phyloP scores from a whole-genome alignment of 53 echinoderm and acorn worm genomes.

The Crossaster papposus region DNA sequence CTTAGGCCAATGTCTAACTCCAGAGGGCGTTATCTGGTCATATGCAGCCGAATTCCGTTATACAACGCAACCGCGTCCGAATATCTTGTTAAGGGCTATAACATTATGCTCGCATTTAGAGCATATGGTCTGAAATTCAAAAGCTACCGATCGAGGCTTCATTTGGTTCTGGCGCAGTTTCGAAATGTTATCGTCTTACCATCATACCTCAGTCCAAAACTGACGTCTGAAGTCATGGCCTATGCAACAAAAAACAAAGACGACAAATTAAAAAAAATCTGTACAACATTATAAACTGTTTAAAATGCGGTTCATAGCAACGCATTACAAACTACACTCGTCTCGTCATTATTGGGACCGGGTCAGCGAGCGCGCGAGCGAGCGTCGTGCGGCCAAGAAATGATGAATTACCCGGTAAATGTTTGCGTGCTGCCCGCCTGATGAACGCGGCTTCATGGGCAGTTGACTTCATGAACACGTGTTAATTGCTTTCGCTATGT shows the following conservation, averaged over 20 bases:
- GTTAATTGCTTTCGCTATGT: not conserved
- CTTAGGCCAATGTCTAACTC: not conserved
- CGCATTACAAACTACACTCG: not conserved
- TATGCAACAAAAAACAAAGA: not conserved
- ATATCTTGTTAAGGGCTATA: too few relatives aligned
- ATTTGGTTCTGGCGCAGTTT: too few relatives aligned
- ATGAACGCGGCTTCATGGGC: constrained; percentile 2
- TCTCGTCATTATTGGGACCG: not conserved
- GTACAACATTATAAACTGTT: too few relatives aligned
- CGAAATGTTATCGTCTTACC: too few relatives aligned
- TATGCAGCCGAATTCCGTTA: not conserved
- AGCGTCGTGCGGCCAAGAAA: not conserved
- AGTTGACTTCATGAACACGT: constrained; percentile 23
- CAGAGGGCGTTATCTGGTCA: not conserved
- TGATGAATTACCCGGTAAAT: constrained; percentile 22
- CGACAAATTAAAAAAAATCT: not conserved
- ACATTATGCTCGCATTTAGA: too few relatives aligned
- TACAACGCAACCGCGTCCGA: too few relatives aligned
- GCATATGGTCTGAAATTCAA: too few relatives aligned
- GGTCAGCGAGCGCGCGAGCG: not conserved
- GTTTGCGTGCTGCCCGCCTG: not conserved
- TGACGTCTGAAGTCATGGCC: not conserved
- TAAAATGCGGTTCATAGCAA: not conserved
- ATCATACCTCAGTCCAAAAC: not conserved
- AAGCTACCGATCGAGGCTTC: too few relatives aligned